Evolutionary conservation across 2,888 invertebrate genomes (phyloP), one percentile per base, ranked within the genome.

Genomic region (Lapara coniferarum): DNA sequence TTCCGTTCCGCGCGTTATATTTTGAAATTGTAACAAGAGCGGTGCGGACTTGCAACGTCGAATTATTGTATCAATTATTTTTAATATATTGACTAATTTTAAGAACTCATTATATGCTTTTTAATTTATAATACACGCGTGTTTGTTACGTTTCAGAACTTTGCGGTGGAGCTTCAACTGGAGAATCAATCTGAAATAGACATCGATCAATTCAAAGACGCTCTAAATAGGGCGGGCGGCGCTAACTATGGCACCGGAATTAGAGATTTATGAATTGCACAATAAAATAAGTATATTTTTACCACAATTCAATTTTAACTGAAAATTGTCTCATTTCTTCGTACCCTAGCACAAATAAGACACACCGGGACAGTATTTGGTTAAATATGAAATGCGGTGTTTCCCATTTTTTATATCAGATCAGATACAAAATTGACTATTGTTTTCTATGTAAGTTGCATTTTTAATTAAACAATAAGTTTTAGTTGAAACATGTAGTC

Each of bases 231-330:
- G 84, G 97, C 97, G 71, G 96, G 97, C 53, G 97, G 97, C 75
- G 97, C 97, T 69, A 97, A 97, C 89, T 97, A 97, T 82, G 97
- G 97, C 67, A 97, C 97, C 66, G 97, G 97, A 58, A 93, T 96
- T 77, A 94, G 96, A 84, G 96, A 96, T 82, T 94, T 93, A 92
- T 94, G 93, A 94, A 90, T 86, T 86, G 78, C 82, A 82, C 78
- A 82, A 77, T 80, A 78, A 78, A 76, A 75, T 72, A 79, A 74
- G 73, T 77, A 72, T 76, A 68, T 74, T 74, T 77, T 77, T 82
- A 79, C 79, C 81, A 81, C 77, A 78, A 78, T 73, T 76, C 77
- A 75, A 77, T 76, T 80, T 75, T 74, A 76, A 77, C 73, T 74
- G 66, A 71, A 71, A 51, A 53, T 69, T 72, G 69, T 75, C 71